Percentiles rank a stretch among this genome's conserved stretches.
Evolutionary conservation across 2,797 vertebrate genomes (phyloP).

Genomic region (Pangasius djambal): DNA sequence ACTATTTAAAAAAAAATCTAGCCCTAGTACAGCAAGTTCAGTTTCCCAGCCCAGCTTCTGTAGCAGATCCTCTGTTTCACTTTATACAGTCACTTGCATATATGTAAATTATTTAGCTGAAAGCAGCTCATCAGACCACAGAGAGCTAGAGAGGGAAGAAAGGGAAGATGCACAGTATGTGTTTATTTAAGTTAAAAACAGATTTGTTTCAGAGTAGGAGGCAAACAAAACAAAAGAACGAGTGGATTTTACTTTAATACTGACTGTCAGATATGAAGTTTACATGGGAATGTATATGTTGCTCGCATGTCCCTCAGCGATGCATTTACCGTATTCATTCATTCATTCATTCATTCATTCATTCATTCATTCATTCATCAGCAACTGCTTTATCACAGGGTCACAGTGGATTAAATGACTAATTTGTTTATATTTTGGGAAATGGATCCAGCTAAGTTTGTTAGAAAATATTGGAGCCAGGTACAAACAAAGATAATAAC

Average conservation of each 20-base stretch:
- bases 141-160: neutral
- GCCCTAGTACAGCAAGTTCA: neutral
- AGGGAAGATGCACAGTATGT: neutral
- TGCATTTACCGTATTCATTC: neutral
- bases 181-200: neutral
- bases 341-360: neutral
- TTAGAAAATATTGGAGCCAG: neutral
- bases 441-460: neutral
- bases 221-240: no score
- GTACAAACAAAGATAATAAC: neutral
- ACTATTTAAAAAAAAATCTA: neutral
- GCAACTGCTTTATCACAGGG: neutral
- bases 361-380: neutral
- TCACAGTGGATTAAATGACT: neutral
- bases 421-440: neutral
- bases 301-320: neutral
- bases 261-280: no score
- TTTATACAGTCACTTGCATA: conserved; percentile 18
- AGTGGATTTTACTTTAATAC: no score
- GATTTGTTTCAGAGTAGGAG: neutral
- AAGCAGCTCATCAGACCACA: neutral
- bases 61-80: neutral
- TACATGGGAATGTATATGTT: no score
- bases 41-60: neutral
- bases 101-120: conserved; percentile 15